These are phyloP conservation scores for Tipula confusa DNA, from an alignment of 2,888 invertebrate species.

Conservation along the genomic window DNA sequence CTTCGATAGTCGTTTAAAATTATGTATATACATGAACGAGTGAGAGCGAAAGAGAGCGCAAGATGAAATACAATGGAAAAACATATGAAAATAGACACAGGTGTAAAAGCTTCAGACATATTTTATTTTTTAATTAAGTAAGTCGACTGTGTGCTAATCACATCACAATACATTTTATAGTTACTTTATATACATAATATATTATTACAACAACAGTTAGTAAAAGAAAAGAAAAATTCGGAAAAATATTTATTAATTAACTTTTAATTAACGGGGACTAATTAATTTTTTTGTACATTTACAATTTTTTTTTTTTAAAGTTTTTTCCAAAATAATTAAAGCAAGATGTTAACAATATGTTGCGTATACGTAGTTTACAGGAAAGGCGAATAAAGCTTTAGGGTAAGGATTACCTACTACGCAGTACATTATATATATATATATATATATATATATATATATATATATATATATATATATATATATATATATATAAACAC, in stretches of 20 bases:
- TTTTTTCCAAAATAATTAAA: neutral
- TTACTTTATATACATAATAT: neutral
- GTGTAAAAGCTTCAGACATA: neutral
- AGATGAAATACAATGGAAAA: no score
- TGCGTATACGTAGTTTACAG: neutral
- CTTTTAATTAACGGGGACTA: neutral
- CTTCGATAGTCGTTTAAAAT: neutral
- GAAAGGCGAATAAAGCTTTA: neutral
- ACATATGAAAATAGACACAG: neutral
- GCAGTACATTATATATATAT: neutral
- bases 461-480: no score
- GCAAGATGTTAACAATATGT: neutral
- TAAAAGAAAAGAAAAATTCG: neutral
- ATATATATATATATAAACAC: neutral
- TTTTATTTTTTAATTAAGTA: neutral
- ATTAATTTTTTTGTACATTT: neutral
- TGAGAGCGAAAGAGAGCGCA: neutral
- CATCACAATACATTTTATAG: neutral
- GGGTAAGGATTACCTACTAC: neutral
- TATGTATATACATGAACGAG: neutral
- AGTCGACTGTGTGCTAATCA: neutral
- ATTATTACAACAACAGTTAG: neutral
- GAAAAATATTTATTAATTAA: neutral
- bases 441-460: no score
- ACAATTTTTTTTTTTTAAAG: neutral